phyloP scores from a whole-genome alignment of 2,888 invertebrate genomes.

The Drosophila emarginata region DNA sequence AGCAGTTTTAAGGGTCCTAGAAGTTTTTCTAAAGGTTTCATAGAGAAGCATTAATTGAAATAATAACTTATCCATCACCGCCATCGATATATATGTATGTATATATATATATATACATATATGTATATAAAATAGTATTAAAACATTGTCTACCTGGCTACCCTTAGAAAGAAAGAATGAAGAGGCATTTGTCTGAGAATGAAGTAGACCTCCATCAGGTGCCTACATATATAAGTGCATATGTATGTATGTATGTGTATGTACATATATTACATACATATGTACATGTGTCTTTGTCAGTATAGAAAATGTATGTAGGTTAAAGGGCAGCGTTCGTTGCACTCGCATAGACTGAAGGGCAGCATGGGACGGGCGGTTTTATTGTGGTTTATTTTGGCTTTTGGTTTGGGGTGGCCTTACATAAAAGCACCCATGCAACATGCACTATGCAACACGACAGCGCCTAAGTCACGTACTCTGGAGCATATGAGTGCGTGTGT shows the following conservation, averaged over 20 bases:
- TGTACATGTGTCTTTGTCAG: too few relatives aligned
- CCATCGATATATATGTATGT: background rate
- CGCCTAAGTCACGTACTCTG: constrained; percentile 65
- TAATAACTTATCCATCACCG: background rate
- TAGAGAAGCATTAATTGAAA: background rate
- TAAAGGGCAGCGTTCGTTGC: constrained; percentile 75
- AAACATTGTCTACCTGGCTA: background rate
- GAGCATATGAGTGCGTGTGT: constrained; percentile 15
- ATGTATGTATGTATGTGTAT: background rate
- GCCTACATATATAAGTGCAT: background rate
- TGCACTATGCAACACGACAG: constrained; percentile 10
- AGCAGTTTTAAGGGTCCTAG: background rate
- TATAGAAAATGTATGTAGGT: constrained; percentile 60
- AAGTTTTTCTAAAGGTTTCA: too few relatives aligned
- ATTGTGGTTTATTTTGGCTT: background rate
- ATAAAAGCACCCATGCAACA: constrained; percentile 42
- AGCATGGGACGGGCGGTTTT: constrained; percentile 28
- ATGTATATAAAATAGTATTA: background rate
- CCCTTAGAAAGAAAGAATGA: background rate
- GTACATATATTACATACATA: background rate
- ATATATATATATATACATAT: background rate
- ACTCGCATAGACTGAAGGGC: constrained; percentile 69
- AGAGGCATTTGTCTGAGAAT: background rate
- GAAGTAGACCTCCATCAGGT: constrained; percentile 3
- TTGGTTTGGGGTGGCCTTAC: constrained; percentile 50